Base-by-base conservation (phyloP, 2,113 vertebrate genomes). In the Halichoerus grypus region DNA sequence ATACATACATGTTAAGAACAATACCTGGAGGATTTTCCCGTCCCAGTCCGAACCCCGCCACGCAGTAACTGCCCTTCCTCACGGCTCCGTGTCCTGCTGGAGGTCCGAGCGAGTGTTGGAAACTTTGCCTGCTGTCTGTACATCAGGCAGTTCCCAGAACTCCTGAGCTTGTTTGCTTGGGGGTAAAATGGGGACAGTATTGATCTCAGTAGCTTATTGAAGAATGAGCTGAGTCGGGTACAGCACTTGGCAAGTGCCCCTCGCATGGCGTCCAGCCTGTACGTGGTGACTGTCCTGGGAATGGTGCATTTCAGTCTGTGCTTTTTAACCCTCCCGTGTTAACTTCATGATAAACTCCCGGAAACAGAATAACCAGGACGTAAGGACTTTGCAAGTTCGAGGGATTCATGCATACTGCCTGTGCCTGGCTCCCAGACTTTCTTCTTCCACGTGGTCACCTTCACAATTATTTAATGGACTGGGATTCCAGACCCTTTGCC, bases 231-330 rank as follows among this genome's bases (percentile, higher is more conserved):
- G 53, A 55, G n/a, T 19, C 22, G 46, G 63, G 24, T 33, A 57
- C 69, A 51, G 57, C 21, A 15, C 16, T n/a, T 59, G 18, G n/a
- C 14, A 61, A 57, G 15, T 22, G 31, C 13, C 77, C 18, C 15
- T 26, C 4, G 6, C 36, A 22, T 12, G 53, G 16, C 4, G 9
- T 39, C 72, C 14, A 13, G 7, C 31, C 22, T 4, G 0, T 19
- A n/a, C 1, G 18, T 10, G 49, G 39, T 39, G 84, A 77, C 7
- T 0, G 0, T 88, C 19, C 71, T 57, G 42, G 59, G 11, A 4
- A 53, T n/a, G 33, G 5, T 33, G 12, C 19, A 2, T 26, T 49
- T 72, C 36, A 39, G 19, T 49, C 67, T 53, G 22, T 31, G 7
- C 67, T 79, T n/a, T 80, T 42, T 57, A 80, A 63, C 19, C 55